Evolutionary conservation across 35 echinoderm and acorn worm species (phyloP).

Genomic region (Hemicentrotus pulcherrimus): DNA sequence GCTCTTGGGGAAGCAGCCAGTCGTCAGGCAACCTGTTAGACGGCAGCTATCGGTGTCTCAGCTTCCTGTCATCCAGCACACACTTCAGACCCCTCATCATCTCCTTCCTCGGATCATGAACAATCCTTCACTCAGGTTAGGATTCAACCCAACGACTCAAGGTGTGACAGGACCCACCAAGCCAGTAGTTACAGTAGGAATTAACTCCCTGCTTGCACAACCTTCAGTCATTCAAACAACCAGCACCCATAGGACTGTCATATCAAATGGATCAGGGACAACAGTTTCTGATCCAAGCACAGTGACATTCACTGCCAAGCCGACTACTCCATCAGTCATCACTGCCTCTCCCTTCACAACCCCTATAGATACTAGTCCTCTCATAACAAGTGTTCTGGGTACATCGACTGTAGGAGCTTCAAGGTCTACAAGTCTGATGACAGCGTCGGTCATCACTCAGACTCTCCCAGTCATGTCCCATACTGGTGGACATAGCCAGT

Average conservation of each 20-base stretch:
- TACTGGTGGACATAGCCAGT: constrained; percentile 31
- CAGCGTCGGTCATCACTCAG: constrained; percentile 41
- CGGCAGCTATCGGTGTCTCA: constrained; percentile 5
- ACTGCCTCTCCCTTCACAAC: constrained; percentile 16
- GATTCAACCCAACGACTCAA: constrained; percentile 34
- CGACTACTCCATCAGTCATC: background rate
- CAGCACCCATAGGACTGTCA: constrained; percentile 22
- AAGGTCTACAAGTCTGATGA: constrained; percentile 18
- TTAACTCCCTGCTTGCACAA: constrained; percentile 58
- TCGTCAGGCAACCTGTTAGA: constrained; percentile 71
- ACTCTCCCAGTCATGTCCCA: constrained; percentile 43
- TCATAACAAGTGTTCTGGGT: background rate
- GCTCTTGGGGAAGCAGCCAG: constrained; percentile 79
- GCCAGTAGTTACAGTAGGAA: constrained; percentile 69
- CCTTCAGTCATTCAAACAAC: constrained; percentile 41
- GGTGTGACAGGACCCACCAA: background rate
- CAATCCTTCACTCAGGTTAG: constrained; percentile 18
- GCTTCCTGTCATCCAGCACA: constrained; percentile 45
- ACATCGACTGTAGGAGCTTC: background rate
- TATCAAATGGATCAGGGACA: constrained; percentile 15
- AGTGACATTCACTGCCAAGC: background rate
- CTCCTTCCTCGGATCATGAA: constrained; percentile 43
- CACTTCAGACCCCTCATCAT: constrained; percentile 53
- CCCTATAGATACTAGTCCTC: background rate
- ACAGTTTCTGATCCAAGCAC: background rate